Evolutionary conservation across 2,797 vertebrate species (phyloP).

Genomic region (Pagetopsis macropterus): DNA sequence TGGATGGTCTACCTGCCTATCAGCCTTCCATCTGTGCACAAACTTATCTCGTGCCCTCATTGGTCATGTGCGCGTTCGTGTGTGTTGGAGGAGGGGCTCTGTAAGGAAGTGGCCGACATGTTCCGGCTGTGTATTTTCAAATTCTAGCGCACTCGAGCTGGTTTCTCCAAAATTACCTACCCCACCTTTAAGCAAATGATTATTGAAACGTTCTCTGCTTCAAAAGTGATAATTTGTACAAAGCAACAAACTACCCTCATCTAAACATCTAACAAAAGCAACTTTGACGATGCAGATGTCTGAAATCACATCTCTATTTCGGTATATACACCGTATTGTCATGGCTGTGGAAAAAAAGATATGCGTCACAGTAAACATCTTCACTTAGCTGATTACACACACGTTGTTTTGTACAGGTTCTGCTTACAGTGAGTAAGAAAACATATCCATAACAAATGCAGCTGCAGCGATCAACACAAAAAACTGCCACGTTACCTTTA

Average conservation of each 20-base stretch:
- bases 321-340: neutral
- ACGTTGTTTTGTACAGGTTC: neutral
- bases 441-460: neutral
- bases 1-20: no score
- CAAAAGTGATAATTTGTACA: neutral
- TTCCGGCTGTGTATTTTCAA: no score
- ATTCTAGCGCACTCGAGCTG: no score
- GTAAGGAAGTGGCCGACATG: no score
- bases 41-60: no score
- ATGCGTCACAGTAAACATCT: neutral
- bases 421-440: neutral
- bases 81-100: no score
- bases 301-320: neutral
- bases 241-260: no score
- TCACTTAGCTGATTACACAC: neutral
- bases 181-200: neutral
- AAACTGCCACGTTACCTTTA: conserved; percentile 2
- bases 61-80: no score
- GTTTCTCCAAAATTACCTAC: no score
- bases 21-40: no score
- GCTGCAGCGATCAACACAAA: conserved; percentile 11
- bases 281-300: neutral
- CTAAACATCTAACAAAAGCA: neutral
- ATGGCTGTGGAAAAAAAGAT: neutral
- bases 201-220: neutral